These are phyloP conservation scores for Erannis defoliaria DNA, from an alignment of 2,888 invertebrate species.

Conservation along the genomic window DNA sequence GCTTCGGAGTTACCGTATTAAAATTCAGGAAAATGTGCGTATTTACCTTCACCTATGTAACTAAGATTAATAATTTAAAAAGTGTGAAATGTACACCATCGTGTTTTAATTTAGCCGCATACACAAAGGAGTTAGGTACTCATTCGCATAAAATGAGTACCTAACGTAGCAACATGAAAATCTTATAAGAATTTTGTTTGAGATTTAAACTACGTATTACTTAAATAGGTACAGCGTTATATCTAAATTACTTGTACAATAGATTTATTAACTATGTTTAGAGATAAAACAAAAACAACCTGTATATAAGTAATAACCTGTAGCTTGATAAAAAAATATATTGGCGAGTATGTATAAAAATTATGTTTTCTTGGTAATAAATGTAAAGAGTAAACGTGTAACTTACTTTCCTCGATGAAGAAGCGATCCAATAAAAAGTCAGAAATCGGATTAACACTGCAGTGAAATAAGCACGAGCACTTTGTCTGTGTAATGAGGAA, in stretches of 20 bases:
- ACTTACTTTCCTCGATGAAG: slow-evolving; percentile 73
- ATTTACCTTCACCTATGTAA: neutral
- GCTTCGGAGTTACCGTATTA: neutral
- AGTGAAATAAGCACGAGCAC: slow-evolving; percentile 83
- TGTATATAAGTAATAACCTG: neutral
- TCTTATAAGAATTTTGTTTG: neutral
- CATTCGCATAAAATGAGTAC: neutral
- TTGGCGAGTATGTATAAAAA: too few species aligned
- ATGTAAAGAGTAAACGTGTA: neutral
- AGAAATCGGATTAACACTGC: slow-evolving; percentile 82
- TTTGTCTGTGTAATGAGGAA: slow-evolving; percentile 72
- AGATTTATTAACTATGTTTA: neutral
- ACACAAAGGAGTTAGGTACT: slow-evolving; percentile 9
- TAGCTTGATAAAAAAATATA: neutral
- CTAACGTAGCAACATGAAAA: neutral
- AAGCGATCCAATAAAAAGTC: slow-evolving; percentile 81
- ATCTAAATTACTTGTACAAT: neutral
- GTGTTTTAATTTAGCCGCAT: neutral
- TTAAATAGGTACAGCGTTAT: neutral
- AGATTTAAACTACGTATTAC: neutral
- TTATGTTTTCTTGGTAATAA: neutral
- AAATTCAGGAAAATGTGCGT: neutral
- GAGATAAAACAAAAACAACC: neutral
- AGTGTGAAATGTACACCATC: neutral
- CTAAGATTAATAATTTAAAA: neutral